These are phyloP conservation scores for Montipora sp. DNA, from an alignment of 64 coral and sea anemone genomes.

Conservation along the genomic window DNA sequence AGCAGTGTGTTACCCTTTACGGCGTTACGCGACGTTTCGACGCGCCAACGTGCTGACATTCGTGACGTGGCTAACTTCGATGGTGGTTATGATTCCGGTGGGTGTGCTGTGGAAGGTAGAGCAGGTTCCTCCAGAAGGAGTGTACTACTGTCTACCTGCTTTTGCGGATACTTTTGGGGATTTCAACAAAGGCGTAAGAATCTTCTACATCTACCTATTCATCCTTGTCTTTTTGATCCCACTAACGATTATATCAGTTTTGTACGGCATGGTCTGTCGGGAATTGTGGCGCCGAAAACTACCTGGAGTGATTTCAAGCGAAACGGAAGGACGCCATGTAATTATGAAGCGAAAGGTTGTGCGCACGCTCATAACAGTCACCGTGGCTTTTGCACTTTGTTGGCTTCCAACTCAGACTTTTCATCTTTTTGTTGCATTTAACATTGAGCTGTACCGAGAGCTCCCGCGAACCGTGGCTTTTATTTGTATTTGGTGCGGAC, in stretches of 20 bases:
- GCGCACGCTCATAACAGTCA: not conserved
- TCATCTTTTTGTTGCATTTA: not conserved
- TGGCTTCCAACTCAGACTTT: conserved; percentile 16
- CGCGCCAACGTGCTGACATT: not conserved
- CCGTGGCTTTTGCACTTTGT: conserved; percentile 5
- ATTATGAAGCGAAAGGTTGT: conserved; percentile 2
- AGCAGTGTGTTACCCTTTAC: not conserved
- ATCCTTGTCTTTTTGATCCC: not conserved
- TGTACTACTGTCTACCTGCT: not conserved
- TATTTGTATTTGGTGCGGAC: not conserved
- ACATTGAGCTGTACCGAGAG: not conserved
- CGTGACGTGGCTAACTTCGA: not conserved
- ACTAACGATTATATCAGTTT: not conserved
- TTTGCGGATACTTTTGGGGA: not conserved
- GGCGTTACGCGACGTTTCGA: conserved; percentile 1
- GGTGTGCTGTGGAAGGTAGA: not conserved
- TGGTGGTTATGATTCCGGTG: not conserved
- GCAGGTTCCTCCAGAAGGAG: not conserved
- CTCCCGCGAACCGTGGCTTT: not conserved
- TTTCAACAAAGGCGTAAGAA: not conserved
- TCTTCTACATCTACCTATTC: not conserved
- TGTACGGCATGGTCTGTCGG: not conserved
- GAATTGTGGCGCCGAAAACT: not conserved
- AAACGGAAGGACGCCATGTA: not conserved
- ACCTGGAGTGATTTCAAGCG: not conserved